phyloP scores from a whole-genome alignment of 2,888 invertebrate genomes.

The Patella pellucida region DNA sequence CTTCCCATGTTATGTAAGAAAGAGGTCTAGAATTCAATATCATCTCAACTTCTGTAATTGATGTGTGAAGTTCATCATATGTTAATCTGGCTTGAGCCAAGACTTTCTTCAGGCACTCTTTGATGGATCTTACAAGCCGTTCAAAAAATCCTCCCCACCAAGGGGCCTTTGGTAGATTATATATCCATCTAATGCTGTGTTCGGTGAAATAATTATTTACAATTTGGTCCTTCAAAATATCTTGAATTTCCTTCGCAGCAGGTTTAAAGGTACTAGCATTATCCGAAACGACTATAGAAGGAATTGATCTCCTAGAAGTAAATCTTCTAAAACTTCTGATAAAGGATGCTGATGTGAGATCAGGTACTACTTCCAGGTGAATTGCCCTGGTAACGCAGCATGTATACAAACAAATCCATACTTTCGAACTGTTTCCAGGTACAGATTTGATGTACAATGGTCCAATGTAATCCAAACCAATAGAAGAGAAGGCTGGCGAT shows the following conservation, averaged over 20 bases:
- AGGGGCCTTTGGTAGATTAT: neutral
- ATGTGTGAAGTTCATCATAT: no score
- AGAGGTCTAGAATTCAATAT: neutral
- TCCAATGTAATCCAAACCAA: neutral
- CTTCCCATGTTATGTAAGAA: neutral
- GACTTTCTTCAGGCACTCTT: no score
- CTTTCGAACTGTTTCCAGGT: neutral
- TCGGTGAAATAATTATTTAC: neutral
- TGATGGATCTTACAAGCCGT: no score
- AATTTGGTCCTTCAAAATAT: neutral
- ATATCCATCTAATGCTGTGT: neutral
- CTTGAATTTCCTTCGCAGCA: neutral
- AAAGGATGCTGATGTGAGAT: no score
- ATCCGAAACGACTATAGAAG: no score
- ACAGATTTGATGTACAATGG: neutral
- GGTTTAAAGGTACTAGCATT: no score
- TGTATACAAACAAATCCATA: neutral
- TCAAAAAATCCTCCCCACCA: no score
- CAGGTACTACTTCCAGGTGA: neutral
- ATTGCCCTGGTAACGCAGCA: neutral
- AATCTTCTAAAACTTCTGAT: no score
- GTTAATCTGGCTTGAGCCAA: no score
- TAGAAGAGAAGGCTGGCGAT: neutral
- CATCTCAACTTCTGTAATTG: no score
- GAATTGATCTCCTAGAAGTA: no score